phyloP scores from a whole-genome alignment of 23 tunicate genomes.

The Trididemnum nubilum region DNA sequence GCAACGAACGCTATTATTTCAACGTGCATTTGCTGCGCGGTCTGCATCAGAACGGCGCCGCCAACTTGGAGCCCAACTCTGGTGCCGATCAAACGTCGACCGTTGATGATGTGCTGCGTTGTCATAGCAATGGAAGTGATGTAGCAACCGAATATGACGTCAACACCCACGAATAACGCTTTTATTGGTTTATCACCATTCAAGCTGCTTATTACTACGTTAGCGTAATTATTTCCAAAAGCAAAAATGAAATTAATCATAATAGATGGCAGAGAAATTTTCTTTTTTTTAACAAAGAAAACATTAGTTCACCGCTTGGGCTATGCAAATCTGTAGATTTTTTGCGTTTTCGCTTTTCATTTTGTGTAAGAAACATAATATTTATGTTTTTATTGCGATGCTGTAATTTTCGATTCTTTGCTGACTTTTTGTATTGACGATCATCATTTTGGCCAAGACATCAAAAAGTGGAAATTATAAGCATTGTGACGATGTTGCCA shows the following conservation, averaged over 20 bases:
- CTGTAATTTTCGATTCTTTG: no score
- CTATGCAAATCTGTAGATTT: background rate
- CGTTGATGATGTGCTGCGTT: background rate
- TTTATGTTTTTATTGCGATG: background rate
- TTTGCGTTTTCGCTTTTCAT: background rate
- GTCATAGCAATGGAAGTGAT: conserved; percentile 8
- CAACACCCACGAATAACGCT: no score
- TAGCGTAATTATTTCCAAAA: no score
- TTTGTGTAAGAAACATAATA: background rate
- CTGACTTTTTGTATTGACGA: no score
- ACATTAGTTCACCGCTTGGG: background rate
- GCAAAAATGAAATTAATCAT: no score
- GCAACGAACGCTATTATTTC: conserved; percentile 93
- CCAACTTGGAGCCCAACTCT: background rate
- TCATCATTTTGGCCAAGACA: no score
- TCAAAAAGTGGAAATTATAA: no score
- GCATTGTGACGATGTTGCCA: background rate
- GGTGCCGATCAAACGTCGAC: background rate
- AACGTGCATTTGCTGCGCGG: conserved; percentile 92
- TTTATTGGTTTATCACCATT: no score
- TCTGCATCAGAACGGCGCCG: conserved; percentile 61
- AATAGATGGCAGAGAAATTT: no score
- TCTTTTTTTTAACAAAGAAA: no score
- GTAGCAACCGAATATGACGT: background rate
- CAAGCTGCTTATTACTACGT: no score